Conservation (phyloP, 2,113 vertebrate genomes). For the Bubo bubo region DNA sequence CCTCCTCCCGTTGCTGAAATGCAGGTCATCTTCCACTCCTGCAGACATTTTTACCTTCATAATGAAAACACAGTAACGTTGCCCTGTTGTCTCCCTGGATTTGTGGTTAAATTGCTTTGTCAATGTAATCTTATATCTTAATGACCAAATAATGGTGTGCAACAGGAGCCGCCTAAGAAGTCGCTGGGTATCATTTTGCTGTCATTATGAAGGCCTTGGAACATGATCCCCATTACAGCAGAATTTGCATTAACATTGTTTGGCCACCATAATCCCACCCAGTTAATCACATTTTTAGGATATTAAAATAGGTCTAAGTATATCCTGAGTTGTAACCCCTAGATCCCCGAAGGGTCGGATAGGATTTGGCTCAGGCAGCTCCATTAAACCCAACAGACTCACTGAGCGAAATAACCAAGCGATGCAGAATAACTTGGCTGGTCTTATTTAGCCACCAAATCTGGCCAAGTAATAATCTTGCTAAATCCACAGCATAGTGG, state of each 20-base stretch:
- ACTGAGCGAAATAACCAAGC: fast-evolving
- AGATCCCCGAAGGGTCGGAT: not conserved
- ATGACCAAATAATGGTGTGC: slow-evolving; percentile 2
- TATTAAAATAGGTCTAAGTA: not conserved
- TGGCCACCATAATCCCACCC: not conserved
- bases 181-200: not conserved
- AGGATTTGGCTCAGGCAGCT: not conserved
- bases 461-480: not conserved
- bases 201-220: slow-evolving; percentile 25
- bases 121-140: slow-evolving; percentile 41
- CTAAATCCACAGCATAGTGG: not conserved
- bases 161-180: not conserved
- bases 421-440: not conserved
- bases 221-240: not conserved
- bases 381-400: fast-evolving
- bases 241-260: not conserved
- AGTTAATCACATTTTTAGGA: slow-evolving; percentile 6
- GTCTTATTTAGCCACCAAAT: not conserved
- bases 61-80: not conserved
- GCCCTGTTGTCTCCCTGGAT: not conserved
- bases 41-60: fast-evolving
- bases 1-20: not conserved
- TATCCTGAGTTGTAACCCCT: not conserved
- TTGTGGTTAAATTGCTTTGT: slow-evolving; percentile 49
- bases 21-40: not conserved